These are phyloP conservation scores for Clusia tigrina DNA, from an alignment of 2,888 invertebrate species.

Conservation along the genomic window DNA sequence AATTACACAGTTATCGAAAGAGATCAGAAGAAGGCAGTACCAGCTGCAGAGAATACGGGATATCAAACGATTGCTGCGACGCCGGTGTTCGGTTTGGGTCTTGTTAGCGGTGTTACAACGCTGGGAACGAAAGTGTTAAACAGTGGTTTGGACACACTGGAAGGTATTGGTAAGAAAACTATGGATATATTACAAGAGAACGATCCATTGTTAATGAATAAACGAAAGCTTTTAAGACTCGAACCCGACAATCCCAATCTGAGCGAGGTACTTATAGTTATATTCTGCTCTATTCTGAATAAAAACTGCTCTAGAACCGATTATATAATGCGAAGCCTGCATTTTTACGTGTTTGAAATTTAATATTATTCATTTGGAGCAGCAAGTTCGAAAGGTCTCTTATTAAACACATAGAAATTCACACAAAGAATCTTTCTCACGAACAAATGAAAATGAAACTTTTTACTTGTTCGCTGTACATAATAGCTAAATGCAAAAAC, in stretches of 20 bases:
- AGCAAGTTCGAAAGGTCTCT: too few relatives aligned
- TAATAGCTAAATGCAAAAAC: too few relatives aligned
- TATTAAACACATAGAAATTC: too few relatives aligned
- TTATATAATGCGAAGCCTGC: too few relatives aligned
- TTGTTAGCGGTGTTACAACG: conserved; percentile 52
- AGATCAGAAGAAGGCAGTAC: neutral
- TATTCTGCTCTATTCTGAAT: too few relatives aligned
- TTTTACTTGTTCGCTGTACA: too few relatives aligned
- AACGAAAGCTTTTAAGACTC: conserved; percentile 66
- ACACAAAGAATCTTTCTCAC: too few relatives aligned
- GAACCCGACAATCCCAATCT: conserved; percentile 57
- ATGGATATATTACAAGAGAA: conserved; percentile 93
- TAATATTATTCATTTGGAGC: too few relatives aligned
- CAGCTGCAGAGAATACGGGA: neutral
- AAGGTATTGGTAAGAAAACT: conserved; percentile 93
- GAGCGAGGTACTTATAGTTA: conserved; percentile 57
- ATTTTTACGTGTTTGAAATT: neutral
- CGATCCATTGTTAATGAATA: conserved; percentile 84
- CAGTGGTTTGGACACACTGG: conserved; percentile 86
- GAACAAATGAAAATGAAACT: too few relatives aligned
- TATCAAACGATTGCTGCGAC: conserved; percentile 2
- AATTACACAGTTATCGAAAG: too few relatives aligned
- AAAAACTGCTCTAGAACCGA: too few relatives aligned
- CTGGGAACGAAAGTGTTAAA: conserved; percentile 76
- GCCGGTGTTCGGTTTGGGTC: conserved; percentile 48